Conservation (phyloP, 2,888 invertebrate species). For the Polymixis flavicincta region DNA sequence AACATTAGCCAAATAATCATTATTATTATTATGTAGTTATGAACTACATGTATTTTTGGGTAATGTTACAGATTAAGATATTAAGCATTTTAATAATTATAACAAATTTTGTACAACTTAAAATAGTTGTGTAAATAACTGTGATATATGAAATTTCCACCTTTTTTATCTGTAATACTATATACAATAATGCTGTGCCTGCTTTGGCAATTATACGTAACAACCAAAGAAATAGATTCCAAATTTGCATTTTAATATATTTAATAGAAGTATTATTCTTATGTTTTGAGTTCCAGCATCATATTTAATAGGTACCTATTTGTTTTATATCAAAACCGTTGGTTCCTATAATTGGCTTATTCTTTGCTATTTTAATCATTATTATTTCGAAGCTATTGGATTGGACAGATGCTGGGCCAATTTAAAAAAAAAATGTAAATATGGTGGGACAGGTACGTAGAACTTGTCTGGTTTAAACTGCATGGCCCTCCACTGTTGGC, state of each 20-base stretch:
- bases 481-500: too few relatives aligned
- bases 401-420: background rate
- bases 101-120: slow-evolving; percentile 66
- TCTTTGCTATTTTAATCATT: slow-evolving; percentile 1
- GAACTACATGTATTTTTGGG: slow-evolving; percentile 42
- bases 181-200: slow-evolving; percentile 47
- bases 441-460: background rate
- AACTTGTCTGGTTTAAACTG: too few relatives aligned
- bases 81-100: slow-evolving; percentile 40
- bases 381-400: background rate
- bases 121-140: slow-evolving; percentile 73
- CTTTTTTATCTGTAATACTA: slow-evolving; percentile 64
- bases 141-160: slow-evolving; percentile 76
- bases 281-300: slow-evolving; percentile 44
- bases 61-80: slow-evolving; percentile 55
- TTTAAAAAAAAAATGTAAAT: background rate
- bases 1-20: slow-evolving; percentile 48
- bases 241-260: slow-evolving; percentile 62
- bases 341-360: slow-evolving; percentile 6
- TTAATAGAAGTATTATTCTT: slow-evolving; percentile 46
- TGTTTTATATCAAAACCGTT: slow-evolving; percentile 23
- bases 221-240: slow-evolving; percentile 67
- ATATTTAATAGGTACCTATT: slow-evolving; percentile 19
- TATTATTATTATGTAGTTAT: slow-evolving; percentile 30
- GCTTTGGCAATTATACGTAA: slow-evolving; percentile 61